phyloP scores from a whole-genome alignment of 1,140 invertebrate species.

The Tetramorium alpestre region DNA sequence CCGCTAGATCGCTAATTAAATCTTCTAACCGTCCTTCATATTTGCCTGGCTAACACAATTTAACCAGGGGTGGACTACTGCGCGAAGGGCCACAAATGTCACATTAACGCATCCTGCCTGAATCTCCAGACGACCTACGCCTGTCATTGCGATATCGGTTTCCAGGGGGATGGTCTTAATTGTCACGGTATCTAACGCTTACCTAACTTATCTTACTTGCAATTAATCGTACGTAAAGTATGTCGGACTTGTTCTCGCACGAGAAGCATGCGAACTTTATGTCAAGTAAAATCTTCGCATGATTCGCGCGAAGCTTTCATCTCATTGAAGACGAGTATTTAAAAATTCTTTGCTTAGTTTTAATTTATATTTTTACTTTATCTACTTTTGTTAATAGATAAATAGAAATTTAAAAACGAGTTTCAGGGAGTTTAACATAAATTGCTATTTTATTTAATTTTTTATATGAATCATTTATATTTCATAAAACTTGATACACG shows the following conservation, averaged over 20 bases:
- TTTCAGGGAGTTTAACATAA: neutral
- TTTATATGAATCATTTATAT: neutral
- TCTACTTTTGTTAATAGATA: neutral
- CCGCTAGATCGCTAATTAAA: constrained; percentile 50
- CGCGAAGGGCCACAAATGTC: constrained; percentile 93
- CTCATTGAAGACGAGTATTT: neutral
- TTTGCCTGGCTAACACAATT: constrained; percentile 78
- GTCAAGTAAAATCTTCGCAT: neutral
- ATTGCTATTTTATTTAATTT: neutral
- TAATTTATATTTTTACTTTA: neutral
- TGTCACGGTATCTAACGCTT: constrained; percentile 89
- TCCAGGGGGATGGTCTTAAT: constrained; percentile 91
- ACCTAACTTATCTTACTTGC: constrained; percentile 55
- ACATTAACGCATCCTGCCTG: constrained; percentile 93
- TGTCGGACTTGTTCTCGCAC: neutral
- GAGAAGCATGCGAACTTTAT: constrained; percentile 11
- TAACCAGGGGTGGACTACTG: constrained; percentile 94
- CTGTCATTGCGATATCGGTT: constrained; percentile 94
- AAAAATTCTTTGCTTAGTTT: neutral
- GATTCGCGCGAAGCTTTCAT: neutral
- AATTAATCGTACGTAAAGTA: constrained; percentile 48
- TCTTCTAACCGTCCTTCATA: constrained; percentile 70
- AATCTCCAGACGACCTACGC: constrained; percentile 94
- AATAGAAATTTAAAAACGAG: neutral
- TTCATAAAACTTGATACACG: neutral